Evolutionary conservation across 2,113 vertebrate genomes (phyloP), one percentile per base, ranked within the genome.

Genomic region (Percina caprodes): DNA sequence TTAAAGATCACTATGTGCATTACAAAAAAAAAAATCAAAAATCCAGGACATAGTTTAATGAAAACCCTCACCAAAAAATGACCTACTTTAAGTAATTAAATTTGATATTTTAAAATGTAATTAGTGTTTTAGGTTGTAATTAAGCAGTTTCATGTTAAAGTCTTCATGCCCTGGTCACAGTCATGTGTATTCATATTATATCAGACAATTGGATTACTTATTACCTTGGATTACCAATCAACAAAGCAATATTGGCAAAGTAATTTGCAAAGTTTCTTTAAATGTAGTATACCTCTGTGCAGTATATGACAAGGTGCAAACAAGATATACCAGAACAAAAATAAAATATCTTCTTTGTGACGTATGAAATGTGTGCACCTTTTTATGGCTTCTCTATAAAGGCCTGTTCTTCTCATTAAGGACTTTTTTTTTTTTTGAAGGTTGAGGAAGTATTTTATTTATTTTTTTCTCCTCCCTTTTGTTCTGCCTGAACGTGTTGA

Each of bases 11-110:
- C 51, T 67, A 81, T 75, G 78, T 85, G 62, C 67, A 33, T 54
- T 65, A 39, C 39, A 42, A 42, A 42, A 42, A 10, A 39, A n/a
- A 30, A 30, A 3, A 30, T 30, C 30, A 10, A 39, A 39, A 62
- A 75, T 63, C 39, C 55, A 71, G 82, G 56, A 76, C 62, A 74
- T 69, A 68, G 77, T 90, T 84, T 82, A 88, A 86, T 86, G 73
- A 85, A 88, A 79, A 65, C 74, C 65, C 71, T 77, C 63, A 87
- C 80, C 76, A 90, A 89, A 91, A 86, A 84, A 82, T 77, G 87
- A 86, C 86, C 90, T 48, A 91, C 63, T 87, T 91, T 63, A 76
- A 49, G 85, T 89, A 89, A 90, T 92, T 90, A 87, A 89, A 84
- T 81, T 63, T 71, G 66, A 87, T 89, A 86, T 91, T 91, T 86